A percentile compares a stretch with the other conserved stretches of the same genome.
Evolutionary conservation across 1,140 invertebrate species (phyloP).

Genomic region (Campoletis sonorensis): DNA sequence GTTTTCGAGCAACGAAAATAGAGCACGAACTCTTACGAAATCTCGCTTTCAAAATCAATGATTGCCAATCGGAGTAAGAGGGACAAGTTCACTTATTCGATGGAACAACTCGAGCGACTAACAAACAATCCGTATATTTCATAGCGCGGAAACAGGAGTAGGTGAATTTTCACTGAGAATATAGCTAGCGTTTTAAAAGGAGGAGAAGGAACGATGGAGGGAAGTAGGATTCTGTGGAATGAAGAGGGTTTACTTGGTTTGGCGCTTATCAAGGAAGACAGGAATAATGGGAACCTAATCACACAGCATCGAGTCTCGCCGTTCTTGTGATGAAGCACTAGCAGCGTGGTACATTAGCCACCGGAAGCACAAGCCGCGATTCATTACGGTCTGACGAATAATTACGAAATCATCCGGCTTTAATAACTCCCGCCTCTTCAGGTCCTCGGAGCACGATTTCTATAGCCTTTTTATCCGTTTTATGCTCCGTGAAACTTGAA

Average conservation of each 20-base stretch:
- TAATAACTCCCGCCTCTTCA: not conserved
- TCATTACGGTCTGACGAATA: constrained; percentile 20
- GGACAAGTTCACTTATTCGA: too few relatives aligned
- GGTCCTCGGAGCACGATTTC: not conserved
- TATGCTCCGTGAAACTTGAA: not conserved
- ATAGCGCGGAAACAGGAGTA: too few relatives aligned
- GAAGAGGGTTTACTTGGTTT: not conserved
- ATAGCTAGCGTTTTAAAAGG: not conserved
- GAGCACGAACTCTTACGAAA: too few relatives aligned
- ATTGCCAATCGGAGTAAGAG: too few relatives aligned
- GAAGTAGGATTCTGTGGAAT: not conserved
- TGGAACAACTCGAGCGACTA: too few relatives aligned
- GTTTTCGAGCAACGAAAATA: too few relatives aligned
- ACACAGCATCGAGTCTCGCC: not conserved
- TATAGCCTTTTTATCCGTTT: not conserved
- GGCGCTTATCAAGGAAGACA: not conserved
- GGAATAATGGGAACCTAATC: constrained; percentile 2
- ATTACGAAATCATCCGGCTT: constrained; percentile 10
- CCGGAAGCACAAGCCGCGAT: constrained; percentile 23
- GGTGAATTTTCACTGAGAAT: not conserved
- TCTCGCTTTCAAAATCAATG: too few relatives aligned
- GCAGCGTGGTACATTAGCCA: constrained; percentile 6
- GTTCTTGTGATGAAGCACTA: not conserved
- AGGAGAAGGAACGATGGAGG: not conserved
- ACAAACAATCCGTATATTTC: too few relatives aligned